A percentile compares a stretch with the other conserved stretches of the same genome.
Conservation (phyloP, 2,797 vertebrate species). For the Buphagus erythrorhynchus region DNA sequence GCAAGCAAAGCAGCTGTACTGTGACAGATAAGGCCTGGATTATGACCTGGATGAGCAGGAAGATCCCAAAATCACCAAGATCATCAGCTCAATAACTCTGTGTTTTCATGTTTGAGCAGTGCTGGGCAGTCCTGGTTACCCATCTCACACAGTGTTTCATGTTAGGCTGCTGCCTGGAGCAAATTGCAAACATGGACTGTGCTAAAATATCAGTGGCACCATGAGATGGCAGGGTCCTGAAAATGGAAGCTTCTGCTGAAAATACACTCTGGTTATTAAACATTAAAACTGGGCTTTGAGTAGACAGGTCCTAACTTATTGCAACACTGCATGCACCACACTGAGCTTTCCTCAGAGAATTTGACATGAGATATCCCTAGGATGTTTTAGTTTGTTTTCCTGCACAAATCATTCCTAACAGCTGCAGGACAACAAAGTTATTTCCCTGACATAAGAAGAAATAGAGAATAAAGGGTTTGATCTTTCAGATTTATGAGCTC, state of each 20-base stretch:
- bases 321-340: background rate
- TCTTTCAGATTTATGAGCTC: background rate
- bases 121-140: background rate
- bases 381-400: background rate
- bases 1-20: background rate
- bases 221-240: background rate
- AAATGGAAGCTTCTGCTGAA: background rate
- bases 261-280: background rate
- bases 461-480: background rate
- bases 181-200: background rate
- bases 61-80: background rate
- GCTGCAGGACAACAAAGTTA: background rate
- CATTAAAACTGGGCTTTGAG: background rate
- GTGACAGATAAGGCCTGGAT: rapidly evolving
- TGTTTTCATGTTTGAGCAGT: background rate
- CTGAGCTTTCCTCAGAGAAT: background rate
- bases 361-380: background rate
- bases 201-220: background rate
- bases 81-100: rapidly evolving
- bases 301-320: background rate
- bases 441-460: background rate
- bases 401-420: background rate
- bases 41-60: background rate
- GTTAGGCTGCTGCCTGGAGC: background rate
- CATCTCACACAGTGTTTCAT: background rate